Percentiles rank a stretch among this genome's conserved stretches.
Evolutionary conservation across 2,797 vertebrate species (phyloP).

Genomic region (Gouania willdenowi): DNA sequence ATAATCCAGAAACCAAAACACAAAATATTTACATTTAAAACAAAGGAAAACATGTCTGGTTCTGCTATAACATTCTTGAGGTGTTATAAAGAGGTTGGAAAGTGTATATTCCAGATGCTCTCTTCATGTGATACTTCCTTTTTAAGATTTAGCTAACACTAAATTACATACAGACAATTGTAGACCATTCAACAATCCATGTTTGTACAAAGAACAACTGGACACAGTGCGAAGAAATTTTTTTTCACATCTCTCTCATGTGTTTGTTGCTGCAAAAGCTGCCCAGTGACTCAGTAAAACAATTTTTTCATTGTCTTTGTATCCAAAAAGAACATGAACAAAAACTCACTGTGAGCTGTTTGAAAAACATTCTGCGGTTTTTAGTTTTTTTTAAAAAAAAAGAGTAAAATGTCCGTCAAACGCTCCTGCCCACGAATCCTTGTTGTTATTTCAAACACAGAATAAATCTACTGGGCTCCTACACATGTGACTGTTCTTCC

Average conservation of each 20-base stretch:
- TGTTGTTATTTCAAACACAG: conserved; percentile 33
- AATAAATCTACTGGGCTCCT: conserved; percentile 39
- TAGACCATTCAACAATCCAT: conserved; percentile 39
- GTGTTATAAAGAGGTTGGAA: conserved; percentile 36
- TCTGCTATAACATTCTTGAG: conserved; percentile 55
- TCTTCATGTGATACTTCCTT: conserved; percentile 40
- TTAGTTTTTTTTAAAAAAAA: conserved; percentile 37
- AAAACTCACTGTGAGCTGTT: conserved; percentile 33
- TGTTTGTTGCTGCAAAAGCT: conserved; percentile 39
- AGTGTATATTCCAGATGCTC: conserved; percentile 57
- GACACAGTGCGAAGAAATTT: conserved; percentile 27
- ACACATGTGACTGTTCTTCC: conserved; percentile 37
- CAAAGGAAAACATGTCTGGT: conserved; percentile 69
- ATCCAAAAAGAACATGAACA: conserved; percentile 45
- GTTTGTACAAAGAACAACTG: conserved; percentile 37
- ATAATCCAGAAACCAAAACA: conserved; percentile 52
- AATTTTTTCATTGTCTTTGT: conserved; percentile 38
- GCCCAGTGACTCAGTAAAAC: conserved; percentile 32
- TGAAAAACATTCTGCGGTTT: too few relatives aligned
- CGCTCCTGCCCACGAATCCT: conserved; percentile 22
- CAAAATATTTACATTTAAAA: conserved; percentile 55
- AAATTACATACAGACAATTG: conserved; percentile 51
- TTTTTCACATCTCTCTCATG: conserved; percentile 32
- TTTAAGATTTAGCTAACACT: conserved; percentile 30
- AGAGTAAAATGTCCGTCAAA: conserved; percentile 25